Conservation (phyloP, 2,888 invertebrate genomes). For the Nephrotoma flavescens region DNA sequence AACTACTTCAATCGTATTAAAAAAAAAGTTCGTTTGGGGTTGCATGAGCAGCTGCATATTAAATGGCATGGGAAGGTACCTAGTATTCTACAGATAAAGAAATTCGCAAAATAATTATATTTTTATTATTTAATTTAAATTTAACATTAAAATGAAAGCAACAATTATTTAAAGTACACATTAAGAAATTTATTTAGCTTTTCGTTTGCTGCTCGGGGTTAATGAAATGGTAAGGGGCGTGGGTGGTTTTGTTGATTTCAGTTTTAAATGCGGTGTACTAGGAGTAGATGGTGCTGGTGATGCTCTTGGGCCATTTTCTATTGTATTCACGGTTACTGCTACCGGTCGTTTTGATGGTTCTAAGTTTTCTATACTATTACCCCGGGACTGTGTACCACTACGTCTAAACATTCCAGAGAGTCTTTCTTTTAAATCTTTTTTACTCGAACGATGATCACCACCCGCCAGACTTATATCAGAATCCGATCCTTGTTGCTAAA, state of each 20-base stretch:
- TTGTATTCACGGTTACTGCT: slow-evolving; percentile 25
- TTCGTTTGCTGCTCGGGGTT: not conserved
- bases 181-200: not conserved
- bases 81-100: not conserved
- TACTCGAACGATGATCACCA: slow-evolving; percentile 45
- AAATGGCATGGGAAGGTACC: not conserved
- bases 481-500: slow-evolving; percentile 43
- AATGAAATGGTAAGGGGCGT: not conserved
- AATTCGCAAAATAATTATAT: not conserved
- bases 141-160: not conserved
- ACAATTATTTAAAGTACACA: not conserved
- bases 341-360: slow-evolving; percentile 36
- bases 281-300: not conserved
- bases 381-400: slow-evolving; percentile 44
- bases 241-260: not conserved
- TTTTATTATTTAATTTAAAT: not conserved
- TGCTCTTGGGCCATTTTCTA: not conserved
- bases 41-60: not conserved
- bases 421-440: slow-evolving; percentile 63
- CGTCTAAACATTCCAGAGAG: slow-evolving; percentile 73
- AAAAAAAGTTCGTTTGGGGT: not conserved
- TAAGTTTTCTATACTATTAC: slow-evolving; percentile 39
- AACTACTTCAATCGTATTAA: not conserved
- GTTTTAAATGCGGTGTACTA: not conserved
- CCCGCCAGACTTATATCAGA: slow-evolving; percentile 54